Conservation (phyloP, 2,113 vertebrate genomes). For the Platycercus adscitus region DNA sequence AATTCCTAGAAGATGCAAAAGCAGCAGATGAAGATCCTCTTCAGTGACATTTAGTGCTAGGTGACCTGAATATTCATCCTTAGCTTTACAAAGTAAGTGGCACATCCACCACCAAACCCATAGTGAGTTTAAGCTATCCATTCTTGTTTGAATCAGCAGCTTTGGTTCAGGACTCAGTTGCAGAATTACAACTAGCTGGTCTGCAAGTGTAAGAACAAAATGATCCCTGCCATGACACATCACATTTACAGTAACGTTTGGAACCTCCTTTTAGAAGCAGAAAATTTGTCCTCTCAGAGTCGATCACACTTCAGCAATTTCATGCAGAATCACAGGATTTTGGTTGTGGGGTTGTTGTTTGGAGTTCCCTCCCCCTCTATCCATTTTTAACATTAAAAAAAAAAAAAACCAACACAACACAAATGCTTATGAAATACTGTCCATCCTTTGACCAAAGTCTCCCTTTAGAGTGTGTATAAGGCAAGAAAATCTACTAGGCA, state of each 20-base stretch:
- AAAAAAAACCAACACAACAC: neutral
- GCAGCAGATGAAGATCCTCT: neutral
- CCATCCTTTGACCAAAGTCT: neutral
- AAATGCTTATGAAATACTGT: neutral
- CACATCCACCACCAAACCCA: neutral
- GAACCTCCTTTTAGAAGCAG: neutral
- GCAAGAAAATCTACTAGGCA: neutral
- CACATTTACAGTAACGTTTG: neutral
- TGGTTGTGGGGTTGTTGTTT: neutral
- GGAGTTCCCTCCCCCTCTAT: no score
- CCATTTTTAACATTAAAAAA: neutral
- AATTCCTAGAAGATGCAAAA: neutral
- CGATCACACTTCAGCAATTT: neutral
- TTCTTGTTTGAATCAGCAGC: neutral
- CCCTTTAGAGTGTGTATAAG: neutral
- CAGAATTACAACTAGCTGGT: neutral
- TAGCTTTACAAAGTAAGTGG: neutral
- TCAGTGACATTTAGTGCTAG: neutral
- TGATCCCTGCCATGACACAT: neutral
- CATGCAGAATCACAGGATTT: neutral
- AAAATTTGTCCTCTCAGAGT: neutral
- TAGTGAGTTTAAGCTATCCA: rapidly evolving
- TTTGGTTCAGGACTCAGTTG: neutral
- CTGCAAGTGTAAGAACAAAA: neutral
- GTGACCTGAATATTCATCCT: neutral